A percentile compares a stretch with the other conserved stretches of the same genome.
phyloP scores from a whole-genome alignment of 1,140 invertebrate species.

The Eupeodes corollae region DNA sequence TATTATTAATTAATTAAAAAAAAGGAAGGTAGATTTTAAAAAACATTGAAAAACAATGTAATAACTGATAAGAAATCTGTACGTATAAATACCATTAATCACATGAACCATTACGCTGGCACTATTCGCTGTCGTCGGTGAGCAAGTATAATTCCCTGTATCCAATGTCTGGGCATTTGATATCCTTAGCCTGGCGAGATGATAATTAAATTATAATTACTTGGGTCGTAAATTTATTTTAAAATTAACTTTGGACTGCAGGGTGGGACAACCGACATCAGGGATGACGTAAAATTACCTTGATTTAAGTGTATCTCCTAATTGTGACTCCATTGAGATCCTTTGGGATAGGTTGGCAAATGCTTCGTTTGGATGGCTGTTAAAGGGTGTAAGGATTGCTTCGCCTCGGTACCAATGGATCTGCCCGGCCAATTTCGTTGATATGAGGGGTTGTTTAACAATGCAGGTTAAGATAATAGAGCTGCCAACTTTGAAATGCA shows the following conservation, averaged over 20 bases:
- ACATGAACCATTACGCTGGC: constrained; percentile 78
- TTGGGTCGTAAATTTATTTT: not conserved
- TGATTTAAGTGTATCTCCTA: constrained; percentile 31
- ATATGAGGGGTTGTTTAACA: constrained; percentile 52
- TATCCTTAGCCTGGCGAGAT: constrained; percentile 19
- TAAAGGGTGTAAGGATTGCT: constrained; percentile 30
- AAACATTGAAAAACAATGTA: too few species aligned
- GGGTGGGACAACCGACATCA: not conserved
- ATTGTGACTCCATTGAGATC: constrained; percentile 34
- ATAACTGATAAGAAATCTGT: too few species aligned
- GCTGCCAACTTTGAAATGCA: constrained; percentile 76
- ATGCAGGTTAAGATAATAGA: constrained; percentile 67
- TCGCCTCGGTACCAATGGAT: constrained; percentile 71
- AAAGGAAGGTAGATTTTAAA: too few species aligned
- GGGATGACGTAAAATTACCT: constrained; percentile 12
- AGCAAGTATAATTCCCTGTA: constrained; percentile 78
- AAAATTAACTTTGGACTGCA: not conserved
- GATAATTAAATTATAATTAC: not conserved
- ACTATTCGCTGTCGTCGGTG: constrained; percentile 64
- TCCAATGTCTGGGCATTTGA: constrained; percentile 56
- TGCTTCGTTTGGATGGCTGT: constrained; percentile 29
- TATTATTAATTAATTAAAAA: too few species aligned
- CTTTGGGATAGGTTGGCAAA: constrained; percentile 9
- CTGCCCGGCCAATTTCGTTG: constrained; percentile 67
- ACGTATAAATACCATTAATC: constrained; percentile 58